A percentile compares a stretch with the other conserved stretches of the same genome.
phyloP scores from a whole-genome alignment of 2,888 invertebrate genomes.

The Dryococelus australis region DNA sequence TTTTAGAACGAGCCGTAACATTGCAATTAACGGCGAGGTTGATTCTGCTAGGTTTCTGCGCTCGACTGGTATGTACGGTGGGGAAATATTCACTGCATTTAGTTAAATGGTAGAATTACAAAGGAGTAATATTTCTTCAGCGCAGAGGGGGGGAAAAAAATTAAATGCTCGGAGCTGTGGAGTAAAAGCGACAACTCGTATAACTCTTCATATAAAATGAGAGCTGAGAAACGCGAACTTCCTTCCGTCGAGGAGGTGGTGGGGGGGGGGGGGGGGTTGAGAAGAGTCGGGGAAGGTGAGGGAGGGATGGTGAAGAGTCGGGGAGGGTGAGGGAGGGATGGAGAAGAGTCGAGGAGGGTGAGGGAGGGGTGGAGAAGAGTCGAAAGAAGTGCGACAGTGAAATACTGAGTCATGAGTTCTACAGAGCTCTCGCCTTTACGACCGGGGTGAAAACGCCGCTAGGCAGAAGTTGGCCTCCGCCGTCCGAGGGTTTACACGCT shows the following conservation, averaged over 20 bases:
- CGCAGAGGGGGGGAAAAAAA: not conserved
- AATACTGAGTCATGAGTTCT: not conserved
- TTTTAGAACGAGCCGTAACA: not conserved
- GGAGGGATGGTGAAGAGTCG: not conserved
- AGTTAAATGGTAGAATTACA: not conserved
- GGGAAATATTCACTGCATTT: not conserved
- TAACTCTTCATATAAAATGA: slow-evolving; percentile 9
- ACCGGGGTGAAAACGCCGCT: too few relatives aligned
- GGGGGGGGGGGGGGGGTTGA: too few relatives aligned
- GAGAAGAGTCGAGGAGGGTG: not conserved
- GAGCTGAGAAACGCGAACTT: not conserved
- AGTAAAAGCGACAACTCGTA: not conserved
- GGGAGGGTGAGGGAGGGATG: too few relatives aligned
- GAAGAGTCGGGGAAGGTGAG: too few relatives aligned
- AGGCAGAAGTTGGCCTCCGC: too few relatives aligned
- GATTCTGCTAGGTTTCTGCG: not conserved
- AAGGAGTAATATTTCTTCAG: not conserved
- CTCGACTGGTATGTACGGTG: not conserved
- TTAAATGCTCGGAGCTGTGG: not conserved
- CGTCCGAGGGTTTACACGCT: too few relatives aligned
- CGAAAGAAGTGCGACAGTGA: not conserved
- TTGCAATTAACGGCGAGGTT: not conserved
- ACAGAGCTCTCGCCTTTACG: not conserved
- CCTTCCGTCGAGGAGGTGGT: not conserved
- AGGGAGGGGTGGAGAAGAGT: not conserved